Evolutionary conservation across 1,140 invertebrate species (phyloP), one percentile per base, ranked within the genome.

Genomic region (Brachionus paranguensis): DNA sequence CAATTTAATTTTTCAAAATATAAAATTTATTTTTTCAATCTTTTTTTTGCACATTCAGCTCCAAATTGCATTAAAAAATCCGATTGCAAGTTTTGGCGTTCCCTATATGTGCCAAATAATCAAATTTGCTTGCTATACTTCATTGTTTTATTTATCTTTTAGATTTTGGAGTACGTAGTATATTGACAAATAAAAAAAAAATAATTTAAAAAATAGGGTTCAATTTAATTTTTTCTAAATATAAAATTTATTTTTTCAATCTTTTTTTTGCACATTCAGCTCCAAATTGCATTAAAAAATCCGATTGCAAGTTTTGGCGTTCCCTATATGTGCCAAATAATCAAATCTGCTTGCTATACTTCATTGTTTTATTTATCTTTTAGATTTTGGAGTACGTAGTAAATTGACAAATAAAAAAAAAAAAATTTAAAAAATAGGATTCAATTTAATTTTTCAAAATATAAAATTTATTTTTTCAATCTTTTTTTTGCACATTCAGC

Each of bases 251-350:
- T n/a, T n/a, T n/a, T n/a, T n/a, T n/a, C n/a, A n/a, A n/a, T n/a
- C n/a, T n/a, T n/a, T n/a, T n/a, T n/a, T n/a, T n/a, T n/a, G 68
- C 68, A 72, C 68, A 72, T 72, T 72, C 68, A 72, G 68, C 68
- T 72, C 68, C 68, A 72, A 72, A 45, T 72, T 72, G 68, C 37
- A 72, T 33, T 33, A n/a, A n/a, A 33, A 33, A 33, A 0, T 3
- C 45, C 4, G 2, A 72, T 37, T 41, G 7, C 29, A n/a, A 76
- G 47, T 50, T 76, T 76, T 3, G 72, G 72, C 72, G 72, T 76
- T 76, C 72, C 72, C 72, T 76, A 76, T 8, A 76, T 76, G 72
- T 76, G 72, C 72, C 20, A 76, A 11, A 76, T 17, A 1, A 76
- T 8, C 24, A 8, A 50, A 27, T 76, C 24, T 76, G 50, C 72